Conservation (phyloP, 64 coral and sea anemone genomes). For the Pocillopora damicornis region DNA sequence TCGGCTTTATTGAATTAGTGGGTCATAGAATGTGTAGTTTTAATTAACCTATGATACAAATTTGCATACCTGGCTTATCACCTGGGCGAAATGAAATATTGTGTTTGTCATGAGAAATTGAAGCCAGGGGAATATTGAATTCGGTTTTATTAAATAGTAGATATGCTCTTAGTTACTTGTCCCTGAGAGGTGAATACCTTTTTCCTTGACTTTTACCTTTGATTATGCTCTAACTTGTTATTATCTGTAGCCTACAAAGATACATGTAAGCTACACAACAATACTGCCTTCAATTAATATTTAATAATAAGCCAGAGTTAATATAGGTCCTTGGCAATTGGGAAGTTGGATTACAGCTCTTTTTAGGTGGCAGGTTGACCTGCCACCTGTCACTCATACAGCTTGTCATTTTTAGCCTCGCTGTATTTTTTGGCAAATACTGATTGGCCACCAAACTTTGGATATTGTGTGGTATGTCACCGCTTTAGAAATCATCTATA, state of each 20-base stretch:
- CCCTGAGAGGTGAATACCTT: neutral
- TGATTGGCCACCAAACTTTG: neutral
- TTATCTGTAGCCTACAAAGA: conserved; percentile 36
- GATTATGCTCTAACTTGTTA: conserved; percentile 22
- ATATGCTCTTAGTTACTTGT: too few relatives aligned
- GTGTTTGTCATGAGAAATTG: conserved; percentile 68
- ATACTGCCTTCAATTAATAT: conserved; percentile 54
- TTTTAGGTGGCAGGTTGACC: conserved; percentile 32
- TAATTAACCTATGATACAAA: conserved; percentile 81
- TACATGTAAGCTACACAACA: conserved; percentile 47
- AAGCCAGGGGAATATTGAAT: conserved; percentile 10
- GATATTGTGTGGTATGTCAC: neutral
- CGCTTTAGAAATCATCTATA: neutral
- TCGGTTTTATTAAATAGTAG: too few relatives aligned
- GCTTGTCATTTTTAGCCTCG: conserved; percentile 28
- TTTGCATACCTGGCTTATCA: conserved; percentile 78
- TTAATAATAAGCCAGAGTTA: conserved; percentile 42
- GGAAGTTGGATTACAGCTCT: conserved; percentile 32
- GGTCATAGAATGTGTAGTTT: conserved; percentile 73
- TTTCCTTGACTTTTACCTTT: neutral
- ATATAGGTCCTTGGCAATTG: conserved; percentile 40
- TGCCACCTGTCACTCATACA: conserved; percentile 41
- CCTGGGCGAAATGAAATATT: conserved; percentile 58
- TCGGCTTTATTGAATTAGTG: conserved; percentile 81
- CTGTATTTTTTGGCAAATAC: conserved; percentile 8